Base-by-base conservation (phyloP, 1,140 invertebrate genomes). In the Heliconius congener region DNA sequence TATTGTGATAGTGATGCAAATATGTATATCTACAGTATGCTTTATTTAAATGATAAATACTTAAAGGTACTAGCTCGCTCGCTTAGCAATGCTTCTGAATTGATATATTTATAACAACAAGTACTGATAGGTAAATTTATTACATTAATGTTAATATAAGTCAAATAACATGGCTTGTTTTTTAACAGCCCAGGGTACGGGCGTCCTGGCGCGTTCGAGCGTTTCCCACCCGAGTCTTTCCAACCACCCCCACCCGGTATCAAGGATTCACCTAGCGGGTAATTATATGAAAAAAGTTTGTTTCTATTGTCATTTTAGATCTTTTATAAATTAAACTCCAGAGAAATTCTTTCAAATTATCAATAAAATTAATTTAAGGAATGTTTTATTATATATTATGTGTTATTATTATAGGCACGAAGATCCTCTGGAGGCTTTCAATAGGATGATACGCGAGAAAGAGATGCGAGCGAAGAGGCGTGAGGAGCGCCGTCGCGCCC, bases 351-450 rank as follows among this genome's bases (percentile, higher is more conserved):
- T 52, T 52, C 8, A 52, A 6, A 0, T 52, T 52, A 16, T 5
- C 18, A 52, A 19, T 52, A 6, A 19, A 52, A 19, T 37, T 37
- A 6, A 37, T 37, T 8, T 37, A 37, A 6, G 5, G 19, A 52
- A 52, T 8, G 6, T 19, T 16, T 52, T 71, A 9, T 30, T 57
- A 23, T 46, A 3, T 23, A n/a, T 23, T 57, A 57, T 57, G n/a
- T 9, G 16, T 19, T 72, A 60, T 74, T 66, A 23, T 71, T 42
- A 9, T 52, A 81, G 88, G 86, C 82, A 82, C 57, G 89, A 97
- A 86, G 97, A 98, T 93, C 97, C 97, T 13, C 89, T 98, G 82
- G 97, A 97, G 89, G 97, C 97, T 73, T 98, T 98, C 91, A 97
- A 98, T 88, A 95, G 97, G 81, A 97, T 98, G 93, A 95, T 98